These are phyloP conservation scores for Uropetala carovei DNA, from an alignment of 2,888 invertebrate species.

Conservation along the genomic window DNA sequence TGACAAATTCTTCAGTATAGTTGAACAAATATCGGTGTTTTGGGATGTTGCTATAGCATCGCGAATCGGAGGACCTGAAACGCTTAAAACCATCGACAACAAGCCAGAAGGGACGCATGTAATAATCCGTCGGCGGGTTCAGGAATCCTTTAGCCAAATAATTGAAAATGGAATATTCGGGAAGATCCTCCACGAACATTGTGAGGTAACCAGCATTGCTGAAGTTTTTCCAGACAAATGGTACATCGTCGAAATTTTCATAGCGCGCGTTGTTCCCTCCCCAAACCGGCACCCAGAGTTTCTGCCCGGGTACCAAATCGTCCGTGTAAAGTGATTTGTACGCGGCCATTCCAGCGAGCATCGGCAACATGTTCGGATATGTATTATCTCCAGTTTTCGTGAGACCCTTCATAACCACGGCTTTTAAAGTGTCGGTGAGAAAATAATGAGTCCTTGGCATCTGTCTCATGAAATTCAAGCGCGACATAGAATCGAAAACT, in stretches of 20 bases:
- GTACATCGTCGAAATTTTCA: slow-evolving; percentile 71
- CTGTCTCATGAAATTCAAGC: slow-evolving; percentile 73
- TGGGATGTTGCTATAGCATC: slow-evolving; percentile 72
- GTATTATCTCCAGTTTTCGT: slow-evolving; percentile 78
- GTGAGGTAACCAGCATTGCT: slow-evolving; percentile 73
- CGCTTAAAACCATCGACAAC: slow-evolving; percentile 72
- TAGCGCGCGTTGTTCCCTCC: slow-evolving; percentile 72
- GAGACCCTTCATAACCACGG: slow-evolving; percentile 72
- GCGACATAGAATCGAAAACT: slow-evolving; percentile 74
- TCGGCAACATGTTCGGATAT: slow-evolving; percentile 76
- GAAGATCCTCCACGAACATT: slow-evolving; percentile 75
- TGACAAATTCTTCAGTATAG: slow-evolving; percentile 71
- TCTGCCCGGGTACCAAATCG: slow-evolving; percentile 72
- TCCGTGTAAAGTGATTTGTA: slow-evolving; percentile 68
- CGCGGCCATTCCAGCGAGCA: slow-evolving; percentile 73
- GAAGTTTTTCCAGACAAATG: slow-evolving; percentile 75
- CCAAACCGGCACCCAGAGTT: slow-evolving; percentile 70
- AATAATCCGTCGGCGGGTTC: slow-evolving; percentile 63
- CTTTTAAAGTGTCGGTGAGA: slow-evolving; percentile 71
- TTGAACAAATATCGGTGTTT: slow-evolving; percentile 72
- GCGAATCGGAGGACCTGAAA: slow-evolving; percentile 69
- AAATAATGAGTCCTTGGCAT: slow-evolving; percentile 72
- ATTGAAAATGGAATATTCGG: slow-evolving; percentile 74
- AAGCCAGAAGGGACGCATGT: slow-evolving; percentile 70
- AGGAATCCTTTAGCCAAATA: slow-evolving; percentile 65